These are phyloP conservation scores for Loxodonta africana DNA, from an alignment of 2,113 vertebrate species.

Conservation along the genomic window DNA sequence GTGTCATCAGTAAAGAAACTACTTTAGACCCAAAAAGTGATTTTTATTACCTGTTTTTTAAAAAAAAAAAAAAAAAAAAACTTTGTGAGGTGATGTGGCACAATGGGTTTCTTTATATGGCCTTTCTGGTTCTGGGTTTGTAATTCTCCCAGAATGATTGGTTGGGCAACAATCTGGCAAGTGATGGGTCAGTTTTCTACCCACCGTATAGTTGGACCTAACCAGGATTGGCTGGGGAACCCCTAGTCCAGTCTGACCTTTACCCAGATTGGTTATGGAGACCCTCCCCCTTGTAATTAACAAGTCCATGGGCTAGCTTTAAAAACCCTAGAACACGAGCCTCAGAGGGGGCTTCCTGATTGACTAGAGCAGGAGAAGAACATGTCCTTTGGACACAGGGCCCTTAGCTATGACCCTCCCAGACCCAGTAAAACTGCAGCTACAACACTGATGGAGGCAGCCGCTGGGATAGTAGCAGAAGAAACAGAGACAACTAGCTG, in stretches of 20 bases:
- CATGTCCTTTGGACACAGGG: neutral
- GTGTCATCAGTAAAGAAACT: conserved; percentile 81
- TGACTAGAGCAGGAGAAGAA: neutral
- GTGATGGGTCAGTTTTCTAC: neutral
- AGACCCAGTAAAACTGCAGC: neutral
- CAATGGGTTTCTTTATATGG: neutral
- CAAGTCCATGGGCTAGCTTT: no score
- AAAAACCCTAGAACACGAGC: no score
- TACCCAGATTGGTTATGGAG: no score
- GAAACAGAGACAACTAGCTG: neutral
- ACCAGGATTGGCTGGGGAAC: neutral
- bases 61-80: conserved; percentile 30
- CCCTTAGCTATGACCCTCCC: neutral
- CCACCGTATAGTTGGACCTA: neutral
- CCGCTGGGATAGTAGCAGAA: neutral
- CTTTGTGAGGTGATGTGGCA: neutral
- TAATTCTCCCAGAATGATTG: neutral
- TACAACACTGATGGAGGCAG: neutral
- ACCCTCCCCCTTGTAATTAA: no score
- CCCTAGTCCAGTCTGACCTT: neutral
- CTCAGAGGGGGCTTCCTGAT: neutral
- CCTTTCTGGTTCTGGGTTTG: neutral
- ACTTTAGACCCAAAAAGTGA: conserved; percentile 81
- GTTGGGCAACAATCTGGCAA: neutral
- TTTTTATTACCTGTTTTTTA: conserved; percentile 75